Conservation (phyloP, 1,140 invertebrate genomes). For the Phenacoccus solenopsis region DNA sequence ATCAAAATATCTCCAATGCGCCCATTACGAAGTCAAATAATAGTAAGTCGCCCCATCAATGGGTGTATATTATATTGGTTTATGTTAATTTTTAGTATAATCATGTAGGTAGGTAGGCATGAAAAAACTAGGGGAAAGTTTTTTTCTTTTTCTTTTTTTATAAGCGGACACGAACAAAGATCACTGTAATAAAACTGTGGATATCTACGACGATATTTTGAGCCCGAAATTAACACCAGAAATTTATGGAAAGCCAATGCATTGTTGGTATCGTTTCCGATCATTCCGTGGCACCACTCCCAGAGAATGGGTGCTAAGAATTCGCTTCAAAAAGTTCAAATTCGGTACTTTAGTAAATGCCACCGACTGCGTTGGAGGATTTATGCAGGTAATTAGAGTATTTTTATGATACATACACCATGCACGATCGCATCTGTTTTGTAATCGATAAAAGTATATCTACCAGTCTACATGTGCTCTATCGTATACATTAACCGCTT, state of each 20-base stretch:
- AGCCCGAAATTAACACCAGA: constrained; percentile 69
- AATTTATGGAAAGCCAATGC: constrained; percentile 67
- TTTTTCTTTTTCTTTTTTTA: no score
- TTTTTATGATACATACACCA: no score
- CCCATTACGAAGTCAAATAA: neutral
- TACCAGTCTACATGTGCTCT: neutral
- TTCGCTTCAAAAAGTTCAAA: constrained; percentile 85
- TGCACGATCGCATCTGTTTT: neutral
- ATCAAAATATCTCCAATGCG: neutral
- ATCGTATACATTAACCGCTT: neutral
- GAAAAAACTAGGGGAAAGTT: no score
- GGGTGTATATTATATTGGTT: no score
- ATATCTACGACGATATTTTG: constrained; percentile 79
- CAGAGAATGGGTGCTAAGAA: constrained; percentile 74
- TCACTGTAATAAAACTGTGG: constrained; percentile 83
- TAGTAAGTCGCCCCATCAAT: no score
- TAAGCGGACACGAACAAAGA: constrained; percentile 35
- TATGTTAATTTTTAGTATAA: no score
- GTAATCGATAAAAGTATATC: neutral
- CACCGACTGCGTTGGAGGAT: constrained; percentile 69
- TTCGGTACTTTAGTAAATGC: constrained; percentile 73
- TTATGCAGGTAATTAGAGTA: constrained; percentile 55
- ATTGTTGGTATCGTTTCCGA: constrained; percentile 77
- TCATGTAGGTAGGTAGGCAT: no score
- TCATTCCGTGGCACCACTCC: constrained; percentile 65